Base-by-base conservation (phyloP, 2,113 vertebrate species). In the Gracilinanus agilis region DNA sequence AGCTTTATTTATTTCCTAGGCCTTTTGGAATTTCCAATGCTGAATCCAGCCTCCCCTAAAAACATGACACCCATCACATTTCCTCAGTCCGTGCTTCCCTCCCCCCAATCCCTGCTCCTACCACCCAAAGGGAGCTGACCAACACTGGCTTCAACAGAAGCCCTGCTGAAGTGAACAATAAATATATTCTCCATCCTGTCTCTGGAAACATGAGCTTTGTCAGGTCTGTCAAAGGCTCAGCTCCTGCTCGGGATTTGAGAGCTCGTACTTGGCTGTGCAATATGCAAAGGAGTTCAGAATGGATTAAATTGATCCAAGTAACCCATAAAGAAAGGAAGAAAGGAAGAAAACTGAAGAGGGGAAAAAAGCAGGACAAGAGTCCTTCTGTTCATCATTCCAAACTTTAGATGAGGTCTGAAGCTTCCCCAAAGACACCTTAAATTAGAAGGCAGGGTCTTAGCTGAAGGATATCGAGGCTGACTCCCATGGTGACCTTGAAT, bases 201-300 rank as follows among this genome's bases (percentile, higher is more conserved):
- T 96, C 53, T 88, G 13, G 92, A 97, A 96, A 83, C 67, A 83
- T 83, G 67, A 83, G 40, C 67, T 19, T 83, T 40, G 16, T 19
- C 67, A 83, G n/a, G n/a, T 6, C 19, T 5, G 6, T 67, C 90
- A 94, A 97, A 96, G 56, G 29, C 25, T 49, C 54, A 92, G 11
- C 92, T 90, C 93, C 56, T 91, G 53, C n/a, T 93, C 27, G 90
- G 92, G 92, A 29, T 24, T 96, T n/a, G 16, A 90, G 54, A 95
- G 34, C 96, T 75, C 92, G 93, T 93, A 95, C 94, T 97, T 88
- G 97, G 75, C 53, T 53, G 67, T 91, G 49, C 91, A 92, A 94
- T 58, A 95, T 34, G 61, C 25, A 24, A 94, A 94, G n/a, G 44
- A 54, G 53, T 67, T 29, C 54, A 96, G 83, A 55, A 95, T 93